Conservation (phyloP, 2,888 invertebrate species). For the Nemapogon koenigi region DNA sequence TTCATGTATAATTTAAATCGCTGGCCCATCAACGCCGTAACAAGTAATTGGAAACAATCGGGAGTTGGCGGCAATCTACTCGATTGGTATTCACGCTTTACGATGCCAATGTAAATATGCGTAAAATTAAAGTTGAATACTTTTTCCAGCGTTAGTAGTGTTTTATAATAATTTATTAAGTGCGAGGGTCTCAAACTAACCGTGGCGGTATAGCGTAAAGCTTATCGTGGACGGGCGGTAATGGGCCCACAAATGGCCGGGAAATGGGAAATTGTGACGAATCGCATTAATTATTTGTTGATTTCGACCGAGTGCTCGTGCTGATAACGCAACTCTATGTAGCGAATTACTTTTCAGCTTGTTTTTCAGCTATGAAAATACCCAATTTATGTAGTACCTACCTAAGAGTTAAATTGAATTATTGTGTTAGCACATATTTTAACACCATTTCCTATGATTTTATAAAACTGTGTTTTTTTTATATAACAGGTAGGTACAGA, state of each 20-base stretch:
- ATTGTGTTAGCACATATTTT: no score
- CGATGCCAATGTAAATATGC: constrained; percentile 54
- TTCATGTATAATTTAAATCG: no score
- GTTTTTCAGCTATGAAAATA: no score
- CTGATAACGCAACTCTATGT: not conserved
- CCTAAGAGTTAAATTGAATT: no score
- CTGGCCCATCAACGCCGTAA: no score
- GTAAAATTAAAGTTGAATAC: constrained; percentile 45
- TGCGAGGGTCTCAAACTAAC: constrained; percentile 57
- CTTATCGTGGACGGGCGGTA: constrained; percentile 51
- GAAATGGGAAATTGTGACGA: constrained; percentile 44
- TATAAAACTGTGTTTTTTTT: no score
- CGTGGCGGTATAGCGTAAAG: constrained; percentile 51
- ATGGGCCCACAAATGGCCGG: constrained; percentile 45
- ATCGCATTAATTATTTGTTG: constrained; percentile 42
- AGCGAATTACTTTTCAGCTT: not conserved
- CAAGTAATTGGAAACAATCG: no score
- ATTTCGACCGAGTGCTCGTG: constrained; percentile 5
- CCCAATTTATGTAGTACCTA: no score
- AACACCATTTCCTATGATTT: no score
- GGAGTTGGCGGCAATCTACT: not conserved
- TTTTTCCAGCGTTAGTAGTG: not conserved
- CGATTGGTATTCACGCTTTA: constrained; percentile 30
- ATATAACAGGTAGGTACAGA: no score
- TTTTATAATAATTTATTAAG: constrained; percentile 16